phyloP scores from a whole-genome alignment of 2,888 invertebrate species.

The Cataglyphis albicans region DNA sequence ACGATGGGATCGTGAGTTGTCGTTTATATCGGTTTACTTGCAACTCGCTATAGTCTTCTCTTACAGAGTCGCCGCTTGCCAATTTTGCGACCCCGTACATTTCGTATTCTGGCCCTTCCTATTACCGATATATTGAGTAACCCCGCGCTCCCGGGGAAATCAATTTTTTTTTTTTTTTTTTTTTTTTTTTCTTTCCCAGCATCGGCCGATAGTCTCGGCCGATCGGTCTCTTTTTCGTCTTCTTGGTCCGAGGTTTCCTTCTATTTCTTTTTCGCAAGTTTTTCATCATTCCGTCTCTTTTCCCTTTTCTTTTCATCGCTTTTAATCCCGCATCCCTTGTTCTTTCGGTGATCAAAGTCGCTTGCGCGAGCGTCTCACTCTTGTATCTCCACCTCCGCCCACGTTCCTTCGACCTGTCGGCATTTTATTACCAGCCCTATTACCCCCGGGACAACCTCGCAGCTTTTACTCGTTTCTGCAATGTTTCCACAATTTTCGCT shows the following conservation, averaged over 20 bases:
- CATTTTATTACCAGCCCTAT: conserved; percentile 78
- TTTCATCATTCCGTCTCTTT: conserved; percentile 40
- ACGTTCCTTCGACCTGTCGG: conserved; percentile 60
- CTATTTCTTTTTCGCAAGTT: conserved; percentile 23
- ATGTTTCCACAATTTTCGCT: conserved; percentile 58
- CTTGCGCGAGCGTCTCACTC: conserved; percentile 61
- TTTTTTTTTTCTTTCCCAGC: conserved; percentile 39
- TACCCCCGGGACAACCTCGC: conserved; percentile 67
- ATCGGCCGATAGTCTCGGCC: conserved; percentile 5
- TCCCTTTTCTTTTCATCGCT: conserved; percentile 40
- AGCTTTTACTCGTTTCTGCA: conserved; percentile 48
- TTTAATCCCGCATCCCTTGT: conserved; percentile 38
- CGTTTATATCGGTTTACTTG: conserved; percentile 81
- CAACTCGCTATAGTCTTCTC: conserved; percentile 61
- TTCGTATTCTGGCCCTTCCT: background rate
- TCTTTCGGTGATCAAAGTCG: conserved; percentile 59
- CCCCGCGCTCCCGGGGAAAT: conserved; percentile 2
- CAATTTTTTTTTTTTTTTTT: background rate
- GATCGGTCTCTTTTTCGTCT: background rate
- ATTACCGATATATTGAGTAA: conserved; percentile 18
- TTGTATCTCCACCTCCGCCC: conserved; percentile 52
- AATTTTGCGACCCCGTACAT: conserved; percentile 18
- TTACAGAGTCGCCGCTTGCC: conserved; percentile 48
- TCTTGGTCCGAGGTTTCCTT: conserved; percentile 33
- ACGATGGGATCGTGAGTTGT: conserved; percentile 81